Evolutionary conservation across 2,797 vertebrate species (phyloP), one percentile per base, ranked within the genome.

Genomic region (Gymnopithys bicolor): DNA sequence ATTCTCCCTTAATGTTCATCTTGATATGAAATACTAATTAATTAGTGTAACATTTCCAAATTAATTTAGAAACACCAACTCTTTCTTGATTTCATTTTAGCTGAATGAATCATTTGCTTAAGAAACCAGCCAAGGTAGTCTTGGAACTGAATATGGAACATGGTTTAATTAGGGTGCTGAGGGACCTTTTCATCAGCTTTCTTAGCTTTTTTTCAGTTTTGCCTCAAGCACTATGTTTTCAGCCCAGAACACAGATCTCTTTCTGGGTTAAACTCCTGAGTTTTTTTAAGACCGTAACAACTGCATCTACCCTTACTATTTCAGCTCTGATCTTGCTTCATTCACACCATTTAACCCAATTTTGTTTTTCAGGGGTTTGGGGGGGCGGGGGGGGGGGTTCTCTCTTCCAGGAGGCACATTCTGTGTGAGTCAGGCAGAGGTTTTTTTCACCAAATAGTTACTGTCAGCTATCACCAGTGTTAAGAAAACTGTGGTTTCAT

Each of bases 401-500:
- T 83, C 70, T 25, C 27, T 91, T 93, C 63, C 41, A 79, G 53
- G 35, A 87, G 58, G 55, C 27, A 15, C 32, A 53, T 71, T 91
- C 45, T 35, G 9, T 23, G 17, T 30, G 23, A 60, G 37, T 80
- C 67, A 48, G 24, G 70, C 56, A 59, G 39, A 84, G 64, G 69
- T 94, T 89, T 52, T 91, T 91, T 94, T 39, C 80, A 84, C 56
- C 56, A 79, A 89, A 91, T 32, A 87, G 56, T 23, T 51, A 58
- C 48, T 35, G 21, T 83, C 87, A 87, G 55, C 71, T 84, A 86
- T 56, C 63, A 85, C 70, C 49, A 74, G n/a, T 30, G 45, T 70
- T 94, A 88, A 17, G 55, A 93, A 94, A 93, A 68, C 69, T 73
- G 51, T 46, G 71, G 59, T 95, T 95, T 95, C 70, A 17, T 79